Base-by-base conservation (phyloP, 2,113 vertebrate species). In the Trematocara marginatum region DNA sequence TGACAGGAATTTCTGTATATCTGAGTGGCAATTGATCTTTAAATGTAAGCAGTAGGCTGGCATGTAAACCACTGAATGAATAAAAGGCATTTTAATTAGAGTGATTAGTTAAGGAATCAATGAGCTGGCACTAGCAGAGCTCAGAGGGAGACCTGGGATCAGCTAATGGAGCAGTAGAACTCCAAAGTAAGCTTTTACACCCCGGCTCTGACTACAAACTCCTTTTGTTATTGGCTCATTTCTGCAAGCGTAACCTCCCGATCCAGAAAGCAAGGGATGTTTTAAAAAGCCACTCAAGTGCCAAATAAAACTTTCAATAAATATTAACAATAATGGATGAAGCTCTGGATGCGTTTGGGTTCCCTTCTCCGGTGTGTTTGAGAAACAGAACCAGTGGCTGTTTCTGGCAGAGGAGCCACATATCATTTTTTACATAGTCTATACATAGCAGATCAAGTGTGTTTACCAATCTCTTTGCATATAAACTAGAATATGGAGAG, bases 31-130 rank as follows among this genome's bases (percentile, higher is more conserved):
- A 87, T 84, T 93, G 89, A 92, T 92, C 53, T 79, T 90, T 91
- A 85, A 94, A 88, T 69, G 89, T 76, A 82, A 92, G 87, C 29
- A 54, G 71, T 88, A 83, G 83, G 34, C 89, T 87, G 88, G 88
- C 87, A 87, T 94, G 92, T 93, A 93, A 92, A 92, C 83, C 86
- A 84, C 66, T 89, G 93, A 90, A 93, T 89, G 92, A 94, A 91
- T 92, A 93, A 94, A 94, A 95, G 90, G 94, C 92, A 88, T 94
- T 94, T 95, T 94, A 94, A 95, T 95, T 94, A 94, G 90, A 86
- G 92, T 79, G 92, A 95, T 93, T 94, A 94, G 94, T 94, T 94
- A 93, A 91, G 86, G 87, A 95, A 95, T 95, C 94, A 95, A 94
- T 95, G 92, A 93, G 92, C 94, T 94, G 94, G 92, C 92, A 92